Evolutionary conservation across 1,140 invertebrate genomes (phyloP), one percentile per base, ranked within the genome.

Genomic region (Bombus sylvicola): DNA sequence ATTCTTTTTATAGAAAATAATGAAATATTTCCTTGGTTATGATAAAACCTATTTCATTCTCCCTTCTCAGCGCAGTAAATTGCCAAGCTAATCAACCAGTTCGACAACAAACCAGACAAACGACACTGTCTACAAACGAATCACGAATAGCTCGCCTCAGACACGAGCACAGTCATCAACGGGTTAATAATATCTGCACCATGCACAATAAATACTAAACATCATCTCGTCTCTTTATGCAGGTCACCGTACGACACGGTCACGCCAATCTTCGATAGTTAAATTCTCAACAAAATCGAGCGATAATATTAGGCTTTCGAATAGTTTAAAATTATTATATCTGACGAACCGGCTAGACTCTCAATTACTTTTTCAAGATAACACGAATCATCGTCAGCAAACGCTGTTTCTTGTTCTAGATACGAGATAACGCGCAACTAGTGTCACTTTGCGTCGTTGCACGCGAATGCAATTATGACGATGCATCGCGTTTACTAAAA

Each of bases 121-220:
- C 47, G 47, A 57, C 25, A 75, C 25, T 31, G 47, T 76, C 47
- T 25, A 59, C 53, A 59, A 57, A 37, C 74, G 41, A 5, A 37
- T 76, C 74, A 57, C 25, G 74, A 76, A 76, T 59, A 59, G 74
- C 34, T 37, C 47, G 53, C 25, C 18, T 37, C 34, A 53, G 74
- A 76, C 12, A 10, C 31, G 73, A 75, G 73, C 18, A 10, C 31
- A 37, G 53, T 25, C 34, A 59, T 59, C 43, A 47, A 22, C 34
- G 47, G n/a, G 53, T 81, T 76, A 83, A 66, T 81, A 81, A 72
- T 66, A 83, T 43, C 81, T 31, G 15, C 53, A 9, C 39, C 39
- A 43, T 75, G 31, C 31, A n/a, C 28, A 64, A 82, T 75, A 75
- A 64, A 66, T 82, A 75, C 28, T 41, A 74, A 82, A 75, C 41